These are phyloP conservation scores for Philotrypesis tridentata DNA, from an alignment of 1,140 invertebrate species.

Conservation along the genomic window DNA sequence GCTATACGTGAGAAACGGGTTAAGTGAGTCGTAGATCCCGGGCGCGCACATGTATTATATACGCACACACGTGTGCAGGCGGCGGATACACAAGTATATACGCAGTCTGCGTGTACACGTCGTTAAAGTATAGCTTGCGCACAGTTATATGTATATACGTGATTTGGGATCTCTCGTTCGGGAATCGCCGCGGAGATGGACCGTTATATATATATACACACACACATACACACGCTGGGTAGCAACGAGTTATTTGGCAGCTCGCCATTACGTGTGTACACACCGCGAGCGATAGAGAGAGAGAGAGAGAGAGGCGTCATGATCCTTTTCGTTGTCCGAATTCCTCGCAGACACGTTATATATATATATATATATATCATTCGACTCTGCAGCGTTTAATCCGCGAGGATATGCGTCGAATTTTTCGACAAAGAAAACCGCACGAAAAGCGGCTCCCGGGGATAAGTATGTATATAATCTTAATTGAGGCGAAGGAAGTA, in stretches of 20 bases:
- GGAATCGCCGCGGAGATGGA: constrained; percentile 56
- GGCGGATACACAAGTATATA: too few relatives aligned
- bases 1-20: constrained; percentile 25
- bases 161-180: constrained; percentile 13
- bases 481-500: too few relatives aligned
- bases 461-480: too few relatives aligned
- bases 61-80: too few relatives aligned
- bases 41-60: neutral
- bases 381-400: too few relatives aligned
- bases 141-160: neutral
- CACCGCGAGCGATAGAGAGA: too few relatives aligned
- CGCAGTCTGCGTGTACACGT: neutral
- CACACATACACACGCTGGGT: too few relatives aligned
- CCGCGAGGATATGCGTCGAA: too few relatives aligned
- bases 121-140: too few relatives aligned
- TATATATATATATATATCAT: too few relatives aligned
- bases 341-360: constrained; percentile 51
- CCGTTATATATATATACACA: constrained; percentile 68
- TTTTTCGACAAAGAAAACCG: too few relatives aligned
- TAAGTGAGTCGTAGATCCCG: constrained; percentile 24
- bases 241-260: constrained; percentile 62
- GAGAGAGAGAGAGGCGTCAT: neutral
- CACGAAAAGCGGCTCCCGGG: too few relatives aligned
- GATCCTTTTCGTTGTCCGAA: constrained; percentile 38
- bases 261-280: constrained; percentile 51